Percentiles rank a stretch among this genome's conserved stretches.
Conservation (phyloP, 2,888 invertebrate species). For the Gymnoscelis rufifasciata region DNA sequence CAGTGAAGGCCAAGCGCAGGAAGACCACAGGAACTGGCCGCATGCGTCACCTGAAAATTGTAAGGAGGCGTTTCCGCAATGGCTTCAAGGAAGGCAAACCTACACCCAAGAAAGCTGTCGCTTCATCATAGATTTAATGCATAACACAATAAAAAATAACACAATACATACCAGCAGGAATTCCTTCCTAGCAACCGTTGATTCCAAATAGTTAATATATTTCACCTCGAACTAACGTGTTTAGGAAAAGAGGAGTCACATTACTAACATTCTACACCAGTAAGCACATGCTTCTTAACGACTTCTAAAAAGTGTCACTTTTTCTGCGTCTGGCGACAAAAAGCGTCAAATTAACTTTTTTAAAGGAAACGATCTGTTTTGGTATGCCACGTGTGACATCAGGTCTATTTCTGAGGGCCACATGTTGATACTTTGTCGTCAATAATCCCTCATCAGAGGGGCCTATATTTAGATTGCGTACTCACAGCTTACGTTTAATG, state of each 20-base stretch:
- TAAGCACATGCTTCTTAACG: slow-evolving; percentile 68
- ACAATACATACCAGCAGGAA: too few species aligned
- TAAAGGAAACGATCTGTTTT: slow-evolving; percentile 78
- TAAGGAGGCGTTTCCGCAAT: slow-evolving; percentile 92
- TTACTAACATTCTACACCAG: slow-evolving; percentile 59
- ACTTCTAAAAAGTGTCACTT: slow-evolving; percentile 66
- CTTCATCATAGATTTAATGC: slow-evolving; percentile 75
- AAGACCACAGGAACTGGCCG: slow-evolving; percentile 99
- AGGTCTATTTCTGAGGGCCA: slow-evolving; percentile 66
- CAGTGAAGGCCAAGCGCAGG: slow-evolving; percentile 98
- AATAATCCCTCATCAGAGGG: slow-evolving; percentile 68
- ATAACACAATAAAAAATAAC: slow-evolving; percentile 57
- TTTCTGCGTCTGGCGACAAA: slow-evolving; percentile 61
- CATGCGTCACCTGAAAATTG: slow-evolving; percentile 96
- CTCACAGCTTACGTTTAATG: slow-evolving; percentile 65
- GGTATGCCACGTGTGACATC: slow-evolving; percentile 72
- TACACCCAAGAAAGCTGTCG: slow-evolving; percentile 80
- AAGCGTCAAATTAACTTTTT: slow-evolving; percentile 77
- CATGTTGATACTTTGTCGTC: slow-evolving; percentile 75
- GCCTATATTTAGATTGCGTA: slow-evolving; percentile 69
- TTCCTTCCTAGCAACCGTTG: slow-evolving; percentile 4
- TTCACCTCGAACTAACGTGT: slow-evolving; percentile 34
- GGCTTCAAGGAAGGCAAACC: slow-evolving; percentile 91
- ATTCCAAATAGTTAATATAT: slow-evolving; percentile 22
- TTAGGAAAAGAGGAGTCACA: slow-evolving; percentile 67